Evolutionary conservation across 2,113 vertebrate species (phyloP).

Genomic region (Mastomys coucha): DNA sequence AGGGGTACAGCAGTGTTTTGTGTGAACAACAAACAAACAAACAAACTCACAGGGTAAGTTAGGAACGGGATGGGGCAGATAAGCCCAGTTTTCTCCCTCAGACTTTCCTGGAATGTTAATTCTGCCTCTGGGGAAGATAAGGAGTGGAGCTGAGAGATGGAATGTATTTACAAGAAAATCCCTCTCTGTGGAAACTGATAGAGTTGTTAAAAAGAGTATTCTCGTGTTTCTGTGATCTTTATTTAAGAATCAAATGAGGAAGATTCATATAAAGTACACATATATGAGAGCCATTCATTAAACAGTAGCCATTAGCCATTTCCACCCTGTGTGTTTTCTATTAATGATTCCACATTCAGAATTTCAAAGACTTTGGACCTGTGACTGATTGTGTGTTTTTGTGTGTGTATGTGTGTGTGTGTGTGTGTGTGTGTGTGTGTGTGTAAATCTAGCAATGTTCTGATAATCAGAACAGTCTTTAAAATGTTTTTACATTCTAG

Average conservation of each 20-base stretch:
- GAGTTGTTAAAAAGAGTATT: background rate
- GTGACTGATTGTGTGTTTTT: background rate
- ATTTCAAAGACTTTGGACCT: background rate
- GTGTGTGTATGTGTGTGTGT: too few relatives aligned
- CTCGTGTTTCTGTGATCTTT: constrained; percentile 15
- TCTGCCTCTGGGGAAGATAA: background rate
- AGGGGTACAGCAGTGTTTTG: background rate
- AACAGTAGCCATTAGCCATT: background rate
- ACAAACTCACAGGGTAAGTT: background rate
- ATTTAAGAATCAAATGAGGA: constrained; percentile 16
- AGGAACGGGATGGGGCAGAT: background rate
- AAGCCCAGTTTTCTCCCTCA: too few relatives aligned
- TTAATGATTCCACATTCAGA: background rate
- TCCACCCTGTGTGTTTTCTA: background rate
- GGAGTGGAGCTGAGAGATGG: background rate
- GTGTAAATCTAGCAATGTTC: background rate
- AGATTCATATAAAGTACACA: background rate
- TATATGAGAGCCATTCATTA: background rate
- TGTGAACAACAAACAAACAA: background rate
- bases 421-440: too few relatives aligned
- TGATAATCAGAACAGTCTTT: background rate
- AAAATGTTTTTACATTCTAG: background rate
- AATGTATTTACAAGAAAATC: background rate
- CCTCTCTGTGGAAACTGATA: background rate
- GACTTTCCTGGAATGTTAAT: background rate